phyloP scores from a whole-genome alignment of 2,888 invertebrate species.

The Meghimatium bilineatum region DNA sequence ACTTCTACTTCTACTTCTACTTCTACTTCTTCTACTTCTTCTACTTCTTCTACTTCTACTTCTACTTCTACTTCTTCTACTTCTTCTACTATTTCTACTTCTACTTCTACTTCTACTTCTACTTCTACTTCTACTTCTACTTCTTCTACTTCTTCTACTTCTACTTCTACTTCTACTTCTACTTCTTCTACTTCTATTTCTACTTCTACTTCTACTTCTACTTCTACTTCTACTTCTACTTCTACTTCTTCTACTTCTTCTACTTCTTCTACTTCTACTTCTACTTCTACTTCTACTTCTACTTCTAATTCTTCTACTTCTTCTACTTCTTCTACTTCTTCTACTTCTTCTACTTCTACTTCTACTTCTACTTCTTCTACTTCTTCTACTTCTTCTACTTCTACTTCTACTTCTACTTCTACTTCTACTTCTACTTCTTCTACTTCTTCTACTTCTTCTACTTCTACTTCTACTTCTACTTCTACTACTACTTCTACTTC shows the following conservation, averaged over 20 bases:
- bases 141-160: background rate
- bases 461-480: background rate
- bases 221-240: conserved; percentile 8
- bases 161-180: conserved; percentile 26
- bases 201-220: conserved; percentile 21
- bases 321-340: background rate
- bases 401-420: conserved; percentile 6
- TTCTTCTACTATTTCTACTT: background rate
- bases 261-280: background rate
- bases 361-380: background rate
- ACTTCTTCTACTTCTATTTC: conserved; percentile 15
- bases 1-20: background rate
- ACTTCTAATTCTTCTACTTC: background rate
- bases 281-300: conserved; percentile 6
- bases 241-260: conserved; percentile 9
- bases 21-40: background rate
- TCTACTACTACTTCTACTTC: background rate
- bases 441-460: background rate
- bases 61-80: background rate
- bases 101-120: background rate
- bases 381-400: background rate
- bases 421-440: background rate
- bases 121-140: background rate
- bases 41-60: background rate
- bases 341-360: background rate